Conservation (phyloP, 2,113 vertebrate genomes). For the Paradoxurus hermaphroditus region DNA sequence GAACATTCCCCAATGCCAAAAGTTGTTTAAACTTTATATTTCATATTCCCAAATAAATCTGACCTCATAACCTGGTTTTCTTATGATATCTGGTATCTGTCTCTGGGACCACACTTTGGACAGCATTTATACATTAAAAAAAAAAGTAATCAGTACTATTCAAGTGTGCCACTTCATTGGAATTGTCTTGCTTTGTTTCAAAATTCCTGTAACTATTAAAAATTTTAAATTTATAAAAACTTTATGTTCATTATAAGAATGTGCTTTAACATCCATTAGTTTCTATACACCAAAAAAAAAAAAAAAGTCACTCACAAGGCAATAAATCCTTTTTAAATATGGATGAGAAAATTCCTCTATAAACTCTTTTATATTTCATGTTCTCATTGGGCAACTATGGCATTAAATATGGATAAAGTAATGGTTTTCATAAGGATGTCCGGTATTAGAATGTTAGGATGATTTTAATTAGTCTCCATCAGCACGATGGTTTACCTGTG, state of each 20-base stretch:
- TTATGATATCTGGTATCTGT: neutral
- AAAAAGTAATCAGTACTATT: neutral
- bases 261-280: neutral
- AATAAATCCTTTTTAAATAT: neutral
- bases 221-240: neutral
- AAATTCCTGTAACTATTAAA: neutral
- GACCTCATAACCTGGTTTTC: neutral
- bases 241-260: neutral
- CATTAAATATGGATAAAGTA: conserved; percentile 47
- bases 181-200: neutral
- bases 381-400: neutral
- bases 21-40: neutral
- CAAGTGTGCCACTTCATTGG: neutral
- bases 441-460: conserved; percentile 49
- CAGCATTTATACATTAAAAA: neutral
- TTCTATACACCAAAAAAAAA: neutral
- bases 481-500: conserved; percentile 79
- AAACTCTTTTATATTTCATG: neutral
- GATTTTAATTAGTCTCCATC: conserved; percentile 82
- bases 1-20: neutral
- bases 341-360: neutral
- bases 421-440: conserved; percentile 25
- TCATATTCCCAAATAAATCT: neutral
- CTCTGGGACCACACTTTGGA: neutral
- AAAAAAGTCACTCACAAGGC: neutral